phyloP scores from a whole-genome alignment of 2,797 vertebrate genomes.

The Scyliorhinus canicula region DNA sequence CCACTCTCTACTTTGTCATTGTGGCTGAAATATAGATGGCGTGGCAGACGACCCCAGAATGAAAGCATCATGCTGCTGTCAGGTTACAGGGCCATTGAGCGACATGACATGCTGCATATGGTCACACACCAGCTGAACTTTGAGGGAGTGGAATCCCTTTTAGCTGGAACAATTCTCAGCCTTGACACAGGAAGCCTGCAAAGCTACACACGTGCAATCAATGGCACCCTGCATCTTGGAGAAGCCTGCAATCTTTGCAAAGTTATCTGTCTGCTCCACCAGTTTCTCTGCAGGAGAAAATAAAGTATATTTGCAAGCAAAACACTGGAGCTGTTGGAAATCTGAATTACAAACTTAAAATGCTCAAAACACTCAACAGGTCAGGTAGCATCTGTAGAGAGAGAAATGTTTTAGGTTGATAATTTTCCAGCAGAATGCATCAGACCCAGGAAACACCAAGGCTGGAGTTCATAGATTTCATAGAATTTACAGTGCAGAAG shows the following conservation, averaged over 20 bases:
- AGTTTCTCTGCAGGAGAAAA: neutral
- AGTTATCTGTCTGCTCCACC: too few relatives aligned
- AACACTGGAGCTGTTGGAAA: neutral
- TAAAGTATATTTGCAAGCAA: neutral
- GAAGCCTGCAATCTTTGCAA: neutral
- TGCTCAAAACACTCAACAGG: neutral
- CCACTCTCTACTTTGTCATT: neutral
- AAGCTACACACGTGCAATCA: neutral
- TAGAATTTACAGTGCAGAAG: too few relatives aligned
- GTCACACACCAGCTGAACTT: neutral
- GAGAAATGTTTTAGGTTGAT: neutral
- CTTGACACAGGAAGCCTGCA: neutral
- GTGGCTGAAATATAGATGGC: neutral
- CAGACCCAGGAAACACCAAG: neutral
- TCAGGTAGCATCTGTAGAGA: neutral
- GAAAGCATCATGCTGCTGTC: neutral
- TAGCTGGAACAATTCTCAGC: neutral
- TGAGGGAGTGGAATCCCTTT: neutral
- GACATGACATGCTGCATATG: neutral
- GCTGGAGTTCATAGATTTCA: too few relatives aligned
- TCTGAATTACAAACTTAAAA: neutral
- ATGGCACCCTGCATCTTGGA: neutral
- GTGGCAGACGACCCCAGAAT: neutral
- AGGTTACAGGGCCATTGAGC: neutral
- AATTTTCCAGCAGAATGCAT: neutral